Evolutionary conservation across 2,888 invertebrate genomes (phyloP).

Genomic region (Brenthis ino): DNA sequence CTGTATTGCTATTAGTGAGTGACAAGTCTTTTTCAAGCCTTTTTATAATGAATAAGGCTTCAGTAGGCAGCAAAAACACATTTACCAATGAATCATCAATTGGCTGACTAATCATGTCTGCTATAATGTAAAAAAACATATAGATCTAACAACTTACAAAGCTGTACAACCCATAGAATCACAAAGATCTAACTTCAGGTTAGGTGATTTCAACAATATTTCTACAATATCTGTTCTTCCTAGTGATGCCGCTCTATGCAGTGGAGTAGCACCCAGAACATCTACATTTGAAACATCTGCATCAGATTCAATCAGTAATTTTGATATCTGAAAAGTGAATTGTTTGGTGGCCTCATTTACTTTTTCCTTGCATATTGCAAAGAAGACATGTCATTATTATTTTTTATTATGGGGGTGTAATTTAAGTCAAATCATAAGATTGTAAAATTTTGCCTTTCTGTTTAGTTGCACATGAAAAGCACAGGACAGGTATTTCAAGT

Average conservation of each 20-base stretch:
- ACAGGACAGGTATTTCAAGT: too few relatives aligned
- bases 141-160: conserved; percentile 78
- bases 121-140: background rate
- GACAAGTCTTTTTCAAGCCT: too few relatives aligned
- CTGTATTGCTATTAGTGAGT: too few relatives aligned
- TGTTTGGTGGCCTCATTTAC: background rate
- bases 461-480: too few relatives aligned
- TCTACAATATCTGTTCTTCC: conserved; percentile 90
- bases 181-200: conserved; percentile 79
- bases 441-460: too few relatives aligned
- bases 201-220: conserved; percentile 82
- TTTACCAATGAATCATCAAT: too few relatives aligned
- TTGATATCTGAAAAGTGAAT: conserved; percentile 83
- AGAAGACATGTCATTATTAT: too few relatives aligned
- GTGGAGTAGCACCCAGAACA: conserved; percentile 76
- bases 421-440: too few relatives aligned
- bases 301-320: conserved; percentile 84
- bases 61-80: too few relatives aligned
- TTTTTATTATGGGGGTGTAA: too few relatives aligned
- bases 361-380: too few relatives aligned
- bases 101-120: background rate
- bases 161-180: conserved; percentile 90
- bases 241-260: conserved; percentile 90
- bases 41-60: too few relatives aligned
- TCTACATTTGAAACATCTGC: conserved; percentile 85